A percentile compares a stretch with the other conserved stretches of the same genome.
Evolutionary conservation across 2,888 invertebrate species (phyloP).

Genomic region (Tinea pellionella): DNA sequence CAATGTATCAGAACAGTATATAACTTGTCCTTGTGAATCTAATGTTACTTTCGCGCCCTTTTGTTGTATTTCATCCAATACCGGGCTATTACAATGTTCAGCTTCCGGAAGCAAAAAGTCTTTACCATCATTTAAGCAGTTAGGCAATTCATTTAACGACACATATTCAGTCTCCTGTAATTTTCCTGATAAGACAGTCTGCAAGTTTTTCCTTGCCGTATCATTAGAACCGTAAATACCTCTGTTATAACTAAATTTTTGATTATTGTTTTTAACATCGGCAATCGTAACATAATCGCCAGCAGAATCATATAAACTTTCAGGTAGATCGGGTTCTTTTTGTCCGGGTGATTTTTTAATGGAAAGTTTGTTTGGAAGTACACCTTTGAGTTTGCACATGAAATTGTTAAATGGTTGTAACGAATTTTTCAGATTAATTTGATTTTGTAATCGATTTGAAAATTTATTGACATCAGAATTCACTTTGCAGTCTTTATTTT

Average conservation of each 20-base stretch:
- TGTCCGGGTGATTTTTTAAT: slow-evolving; percentile 59
- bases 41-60: slow-evolving; percentile 84
- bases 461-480: slow-evolving; percentile 29
- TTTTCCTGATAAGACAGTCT: slow-evolving; percentile 70
- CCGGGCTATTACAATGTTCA: slow-evolving; percentile 38
- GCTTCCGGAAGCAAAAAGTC: slow-evolving; percentile 49
- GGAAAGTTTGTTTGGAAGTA: slow-evolving; percentile 63
- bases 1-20: slow-evolving; percentile 88
- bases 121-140: slow-evolving; percentile 51
- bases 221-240: slow-evolving; percentile 75
- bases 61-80: slow-evolving; percentile 52
- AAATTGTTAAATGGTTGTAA: slow-evolving; percentile 77
- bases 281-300: slow-evolving; percentile 90
- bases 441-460: slow-evolving; percentile 34
- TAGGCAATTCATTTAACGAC: slow-evolving; percentile 82
- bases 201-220: slow-evolving; percentile 72
- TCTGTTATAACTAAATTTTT: slow-evolving; percentile 61
- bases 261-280: slow-evolving; percentile 83
- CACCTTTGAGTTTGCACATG: slow-evolving; percentile 78
- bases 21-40: slow-evolving; percentile 88
- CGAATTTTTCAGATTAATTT: slow-evolving; percentile 38
- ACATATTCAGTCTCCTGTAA: slow-evolving; percentile 80
- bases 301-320: slow-evolving; percentile 67
- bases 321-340: slow-evolving; percentile 54
- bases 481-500: slow-evolving; percentile 34